Base-by-base conservation (phyloP, 1,140 invertebrate genomes). In the Elysia chlorotica region DNA sequence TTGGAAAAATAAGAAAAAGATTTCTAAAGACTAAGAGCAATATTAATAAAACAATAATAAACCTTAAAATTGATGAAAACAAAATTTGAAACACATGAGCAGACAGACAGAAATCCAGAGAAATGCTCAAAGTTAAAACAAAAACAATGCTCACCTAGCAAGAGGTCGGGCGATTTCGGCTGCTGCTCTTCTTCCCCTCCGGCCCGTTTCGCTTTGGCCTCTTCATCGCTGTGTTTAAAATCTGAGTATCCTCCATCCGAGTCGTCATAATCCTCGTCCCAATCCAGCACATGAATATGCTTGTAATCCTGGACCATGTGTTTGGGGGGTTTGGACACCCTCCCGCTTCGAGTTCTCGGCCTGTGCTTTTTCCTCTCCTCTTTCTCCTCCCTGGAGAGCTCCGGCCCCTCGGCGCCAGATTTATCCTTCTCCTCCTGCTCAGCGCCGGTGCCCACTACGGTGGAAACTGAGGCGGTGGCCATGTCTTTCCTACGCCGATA, bases 241-340 rank as follows among this genome's bases (percentile, higher is more conserved):
- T 92, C 91, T 2, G 91, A 91, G 80, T 91, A 92, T n/a, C 91
- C 91, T 38, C 90, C 91, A 81, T 92, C 91, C 5, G 90, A 91
- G 76, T 91, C 90, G 82, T 92, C 91, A 74, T 90, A 82, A 21
- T 91, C 90, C 74, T 91, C 89, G 77, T 89, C 87, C 73, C 90
- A 90, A 74, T 92, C 91, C 23, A 91, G 80, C 74, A 90, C 89
- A 80, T 91, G 90, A 65, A 92, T 87, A 61, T 91, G 90, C 79
- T 92, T 92, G 76, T 92, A 92, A 81, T 92, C 91, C 71, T 90
- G 90, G 2, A 92, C 88, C 90, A 92, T 92, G 76, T 92, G 91
- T 37, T 90, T 88, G 0, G 92, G 92, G 1, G 91, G 91, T 73
- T 91, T 89, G 0, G 91, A 92, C 21, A 92, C 84, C 53, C 92